A percentile compares a stretch with the other conserved stretches of the same genome.
Conservation (phyloP, 2,113 vertebrate genomes). For the Machaerirhynchus nigripectus region DNA sequence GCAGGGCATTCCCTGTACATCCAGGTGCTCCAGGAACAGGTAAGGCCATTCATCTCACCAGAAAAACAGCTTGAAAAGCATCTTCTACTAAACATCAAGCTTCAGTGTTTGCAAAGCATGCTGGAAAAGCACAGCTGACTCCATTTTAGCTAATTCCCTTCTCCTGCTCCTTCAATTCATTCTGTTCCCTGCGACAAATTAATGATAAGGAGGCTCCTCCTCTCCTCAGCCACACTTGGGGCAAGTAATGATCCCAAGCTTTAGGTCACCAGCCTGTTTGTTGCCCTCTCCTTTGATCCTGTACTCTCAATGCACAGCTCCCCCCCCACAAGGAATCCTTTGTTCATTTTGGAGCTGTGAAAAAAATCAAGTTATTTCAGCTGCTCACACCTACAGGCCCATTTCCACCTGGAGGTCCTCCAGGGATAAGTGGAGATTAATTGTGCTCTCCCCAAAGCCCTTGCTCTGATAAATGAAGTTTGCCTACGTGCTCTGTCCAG, state of each 20-base stretch:
- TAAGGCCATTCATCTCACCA: not conserved
- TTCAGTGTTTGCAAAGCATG: not conserved
- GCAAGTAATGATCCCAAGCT: not conserved
- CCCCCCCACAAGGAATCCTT: not conserved
- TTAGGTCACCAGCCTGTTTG: not conserved
- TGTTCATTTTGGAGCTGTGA: not conserved
- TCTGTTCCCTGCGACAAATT: not conserved
- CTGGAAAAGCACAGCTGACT: not conserved
- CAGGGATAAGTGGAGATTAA: constrained; percentile 26
- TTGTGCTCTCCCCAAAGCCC: not conserved
- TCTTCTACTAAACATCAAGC: not conserved
- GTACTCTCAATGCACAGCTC: not conserved
- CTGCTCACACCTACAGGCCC: not conserved
- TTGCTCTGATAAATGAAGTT: constrained; percentile 14
- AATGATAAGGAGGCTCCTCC: not conserved
- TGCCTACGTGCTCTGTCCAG: not conserved
- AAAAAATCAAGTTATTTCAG: not conserved
- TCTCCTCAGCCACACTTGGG: not conserved
- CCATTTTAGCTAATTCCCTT: not conserved
- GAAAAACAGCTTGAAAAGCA: not conserved
- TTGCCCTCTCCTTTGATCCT: not conserved
- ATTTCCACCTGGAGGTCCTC: not conserved
- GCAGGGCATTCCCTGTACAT: not conserved
- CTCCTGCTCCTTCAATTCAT: not conserved
- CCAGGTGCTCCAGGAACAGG: not conserved